Evolutionary conservation across 2,797 vertebrate genomes (phyloP).

Genomic region (Tauraco hartlaubi): DNA sequence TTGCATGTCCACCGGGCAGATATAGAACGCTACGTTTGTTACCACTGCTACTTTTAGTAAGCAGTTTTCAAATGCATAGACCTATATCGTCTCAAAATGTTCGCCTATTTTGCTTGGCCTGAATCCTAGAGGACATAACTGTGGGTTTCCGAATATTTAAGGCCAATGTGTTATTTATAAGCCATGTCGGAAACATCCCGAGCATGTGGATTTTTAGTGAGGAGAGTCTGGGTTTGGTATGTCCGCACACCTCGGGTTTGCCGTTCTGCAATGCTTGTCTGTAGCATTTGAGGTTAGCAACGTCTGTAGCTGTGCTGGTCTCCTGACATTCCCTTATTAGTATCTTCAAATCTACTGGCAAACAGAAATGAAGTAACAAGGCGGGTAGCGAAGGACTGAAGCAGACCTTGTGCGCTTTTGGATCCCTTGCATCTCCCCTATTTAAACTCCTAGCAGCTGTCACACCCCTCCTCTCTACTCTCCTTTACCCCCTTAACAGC

Average conservation of each 20-base stretch:
- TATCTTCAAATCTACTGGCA: background rate
- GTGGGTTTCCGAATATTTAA: conserved; percentile 71
- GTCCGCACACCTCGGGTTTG: background rate
- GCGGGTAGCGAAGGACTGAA: background rate
- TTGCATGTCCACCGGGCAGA: background rate
- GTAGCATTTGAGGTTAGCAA: background rate
- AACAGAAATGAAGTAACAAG: background rate
- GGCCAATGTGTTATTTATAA: conserved; percentile 68
- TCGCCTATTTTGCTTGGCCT: conserved; percentile 45
- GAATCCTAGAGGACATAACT: conserved; percentile 56
- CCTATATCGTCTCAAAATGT: background rate
- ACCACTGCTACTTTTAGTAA: background rate
- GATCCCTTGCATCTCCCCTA: background rate
- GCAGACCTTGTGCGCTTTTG: background rate
- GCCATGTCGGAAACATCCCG: conserved; percentile 40
- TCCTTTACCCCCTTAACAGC: background rate
- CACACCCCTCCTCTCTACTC: background rate
- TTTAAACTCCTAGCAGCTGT: background rate
- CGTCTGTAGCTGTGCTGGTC: background rate
- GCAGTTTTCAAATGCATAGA: background rate
- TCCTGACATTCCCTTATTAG: background rate
- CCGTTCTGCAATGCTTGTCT: background rate
- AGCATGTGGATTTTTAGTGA: conserved; percentile 55
- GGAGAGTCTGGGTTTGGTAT: conserved; percentile 29
- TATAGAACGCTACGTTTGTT: background rate